phyloP scores from a whole-genome alignment of 1,140 invertebrate genomes.

The Chrysomallon squamiferum region DNA sequence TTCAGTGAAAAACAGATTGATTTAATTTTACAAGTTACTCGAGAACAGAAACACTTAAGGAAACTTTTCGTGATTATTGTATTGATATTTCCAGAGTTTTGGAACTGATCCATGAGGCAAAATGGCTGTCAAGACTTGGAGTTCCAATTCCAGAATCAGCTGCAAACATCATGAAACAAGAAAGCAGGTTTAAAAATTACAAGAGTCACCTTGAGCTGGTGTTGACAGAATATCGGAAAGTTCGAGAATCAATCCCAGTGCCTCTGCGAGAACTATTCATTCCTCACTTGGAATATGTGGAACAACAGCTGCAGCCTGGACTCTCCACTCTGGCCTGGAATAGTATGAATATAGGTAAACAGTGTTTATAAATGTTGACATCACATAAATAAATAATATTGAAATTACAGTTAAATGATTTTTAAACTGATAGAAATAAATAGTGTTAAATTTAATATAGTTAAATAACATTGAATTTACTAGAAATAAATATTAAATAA shows the following conservation, averaged over 20 bases:
- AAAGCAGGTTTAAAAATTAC: constrained; percentile 61
- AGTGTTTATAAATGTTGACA: too few species aligned
- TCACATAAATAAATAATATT: too few species aligned
- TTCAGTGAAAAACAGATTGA: too few species aligned
- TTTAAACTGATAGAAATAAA: background rate
- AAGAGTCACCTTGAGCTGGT: constrained; percentile 60
- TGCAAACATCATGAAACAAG: constrained; percentile 53
- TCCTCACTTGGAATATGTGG: constrained; percentile 50
- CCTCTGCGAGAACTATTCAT: constrained; percentile 50
- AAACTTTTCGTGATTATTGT: too few species aligned
- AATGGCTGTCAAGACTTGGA: constrained; percentile 59
- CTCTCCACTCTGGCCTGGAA: constrained; percentile 61
- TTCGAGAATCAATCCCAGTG: constrained; percentile 50
- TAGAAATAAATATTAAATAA: too few species aligned
- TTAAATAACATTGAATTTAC: too few species aligned
- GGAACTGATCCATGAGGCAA: constrained; percentile 61
- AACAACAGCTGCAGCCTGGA: constrained; percentile 59
- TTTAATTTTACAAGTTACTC: too few species aligned
- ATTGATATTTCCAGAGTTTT: constrained; percentile 48
- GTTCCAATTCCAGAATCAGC: constrained; percentile 60
- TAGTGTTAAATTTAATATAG: background rate
- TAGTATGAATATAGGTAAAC: constrained; percentile 63
- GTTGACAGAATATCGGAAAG: constrained; percentile 47
- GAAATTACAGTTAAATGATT: too few species aligned
- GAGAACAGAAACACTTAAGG: too few species aligned